A percentile compares a stretch with the other conserved stretches of the same genome.
Evolutionary conservation across 2,113 vertebrate species (phyloP).

Genomic region (Indicator indicator): DNA sequence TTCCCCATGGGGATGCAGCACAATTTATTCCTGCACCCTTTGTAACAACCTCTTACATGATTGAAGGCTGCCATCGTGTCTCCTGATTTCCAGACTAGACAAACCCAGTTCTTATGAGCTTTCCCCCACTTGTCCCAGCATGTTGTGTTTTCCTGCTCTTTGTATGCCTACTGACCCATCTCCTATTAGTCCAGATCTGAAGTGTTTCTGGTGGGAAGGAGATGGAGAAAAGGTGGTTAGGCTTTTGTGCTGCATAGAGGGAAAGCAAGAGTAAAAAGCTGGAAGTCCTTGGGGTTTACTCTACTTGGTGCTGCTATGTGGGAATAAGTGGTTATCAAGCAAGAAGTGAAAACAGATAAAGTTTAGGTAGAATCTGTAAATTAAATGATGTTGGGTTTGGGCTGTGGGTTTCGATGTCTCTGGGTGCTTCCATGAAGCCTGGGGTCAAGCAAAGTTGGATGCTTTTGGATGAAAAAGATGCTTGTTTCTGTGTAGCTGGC

Average conservation of each 20-base stretch:
- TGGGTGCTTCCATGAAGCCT: background rate
- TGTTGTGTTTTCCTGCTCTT: background rate
- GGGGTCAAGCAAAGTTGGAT: rapidly evolving
- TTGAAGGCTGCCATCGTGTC: background rate
- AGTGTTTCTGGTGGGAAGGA: background rate
- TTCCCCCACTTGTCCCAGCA: too few relatives aligned
- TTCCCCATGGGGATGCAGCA: background rate
- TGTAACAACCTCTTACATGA: background rate
- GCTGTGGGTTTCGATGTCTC: rapidly evolving
- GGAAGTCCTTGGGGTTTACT: background rate
- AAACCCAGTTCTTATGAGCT: background rate
- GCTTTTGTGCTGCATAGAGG: background rate
- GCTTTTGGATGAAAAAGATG: background rate
- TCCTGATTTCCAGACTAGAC: background rate
- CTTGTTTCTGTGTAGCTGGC: rapidly evolving
- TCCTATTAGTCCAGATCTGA: background rate
- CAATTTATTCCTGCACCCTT: slow-evolving; percentile 14
- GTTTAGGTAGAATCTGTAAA: background rate
- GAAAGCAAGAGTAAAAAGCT: background rate
- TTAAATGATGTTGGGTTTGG: background rate
- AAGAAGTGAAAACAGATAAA: background rate
- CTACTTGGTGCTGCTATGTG: rapidly evolving
- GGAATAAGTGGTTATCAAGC: background rate
- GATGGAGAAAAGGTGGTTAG: background rate
- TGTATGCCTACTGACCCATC: background rate